phyloP scores from a whole-genome alignment of 2,113 vertebrate genomes.

The Coryphaenoides rupestris region DNA sequence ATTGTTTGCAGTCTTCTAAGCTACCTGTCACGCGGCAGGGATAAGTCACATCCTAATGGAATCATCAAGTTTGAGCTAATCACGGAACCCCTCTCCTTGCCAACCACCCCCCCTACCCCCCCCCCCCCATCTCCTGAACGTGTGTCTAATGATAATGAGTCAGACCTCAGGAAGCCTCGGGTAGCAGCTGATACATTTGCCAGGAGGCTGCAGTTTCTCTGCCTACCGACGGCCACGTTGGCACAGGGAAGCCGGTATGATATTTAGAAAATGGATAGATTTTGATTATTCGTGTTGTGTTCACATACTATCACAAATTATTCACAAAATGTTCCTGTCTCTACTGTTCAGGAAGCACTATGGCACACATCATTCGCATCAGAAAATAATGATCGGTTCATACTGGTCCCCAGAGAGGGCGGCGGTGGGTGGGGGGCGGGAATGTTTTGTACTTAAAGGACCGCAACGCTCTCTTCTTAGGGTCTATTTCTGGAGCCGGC shows the following conservation, averaged over 20 bases:
- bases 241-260: too few species aligned
- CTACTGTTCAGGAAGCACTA: too few species aligned
- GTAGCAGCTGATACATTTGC: slow-evolving; percentile 30
- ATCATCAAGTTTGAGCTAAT: background rate
- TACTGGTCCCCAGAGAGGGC: too few species aligned
- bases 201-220: background rate
- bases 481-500: background rate
- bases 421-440: too few species aligned
- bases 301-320: too few species aligned
- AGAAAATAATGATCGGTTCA: too few species aligned
- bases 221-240: background rate
- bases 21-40: slow-evolving; percentile 14
- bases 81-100: slow-evolving; percentile 18
- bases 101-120: slow-evolving; percentile 11
- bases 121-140: background rate
- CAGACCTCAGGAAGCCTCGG: slow-evolving; percentile 37
- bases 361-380: too few species aligned
- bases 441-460: too few species aligned
- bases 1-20: slow-evolving; percentile 24
- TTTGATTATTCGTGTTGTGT: too few species aligned
- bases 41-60: slow-evolving; percentile 39
- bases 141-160: slow-evolving; percentile 42
- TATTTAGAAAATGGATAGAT: too few species aligned
- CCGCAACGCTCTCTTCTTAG: too few species aligned
- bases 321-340: too few species aligned